Evolutionary conservation across 2,113 vertebrate genomes (phyloP).

Genomic region (Planiliza haematocheilus): DNA sequence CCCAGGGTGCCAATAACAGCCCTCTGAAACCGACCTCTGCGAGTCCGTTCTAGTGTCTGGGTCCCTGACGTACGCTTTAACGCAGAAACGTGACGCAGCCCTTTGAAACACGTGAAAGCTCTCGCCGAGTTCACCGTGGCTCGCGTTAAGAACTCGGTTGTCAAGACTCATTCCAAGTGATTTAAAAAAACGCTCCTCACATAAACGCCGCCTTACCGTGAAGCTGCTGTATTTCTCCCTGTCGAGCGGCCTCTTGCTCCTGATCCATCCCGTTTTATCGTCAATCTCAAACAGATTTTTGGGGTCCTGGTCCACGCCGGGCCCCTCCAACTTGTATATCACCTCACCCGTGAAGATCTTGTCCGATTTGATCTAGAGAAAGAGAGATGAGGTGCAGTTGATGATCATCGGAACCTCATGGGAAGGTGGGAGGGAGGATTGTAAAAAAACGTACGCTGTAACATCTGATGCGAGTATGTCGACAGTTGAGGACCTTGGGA

Average conservation of each 20-base stretch:
- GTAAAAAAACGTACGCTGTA: slow-evolving; percentile 34
- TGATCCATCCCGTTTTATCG: slow-evolving; percentile 90
- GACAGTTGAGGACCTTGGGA: slow-evolving; percentile 40
- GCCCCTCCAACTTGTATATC: slow-evolving; percentile 96
- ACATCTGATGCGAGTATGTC: slow-evolving; percentile 62
- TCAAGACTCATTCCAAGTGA: slow-evolving; percentile 3
- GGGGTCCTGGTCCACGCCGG: slow-evolving; percentile 94
- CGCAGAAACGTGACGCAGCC: slow-evolving; percentile 42
- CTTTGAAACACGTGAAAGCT: slow-evolving; percentile 12
- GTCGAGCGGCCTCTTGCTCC: slow-evolving; percentile 91
- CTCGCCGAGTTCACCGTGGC: neutral
- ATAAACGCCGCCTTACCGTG: slow-evolving; percentile 80
- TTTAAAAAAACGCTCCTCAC: slow-evolving; percentile 13
- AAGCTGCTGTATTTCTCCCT: slow-evolving; percentile 90
- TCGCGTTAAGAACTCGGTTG: slow-evolving; percentile 22
- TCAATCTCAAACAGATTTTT: slow-evolving; percentile 93
- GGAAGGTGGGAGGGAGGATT: slow-evolving; percentile 1
- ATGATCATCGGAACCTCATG: slow-evolving; percentile 35
- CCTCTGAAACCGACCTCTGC: slow-evolving; percentile 62
- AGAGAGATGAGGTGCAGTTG: slow-evolving; percentile 40
- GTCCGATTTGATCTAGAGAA: slow-evolving; percentile 94
- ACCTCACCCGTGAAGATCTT: slow-evolving; percentile 90
- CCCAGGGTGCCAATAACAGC: slow-evolving; percentile 67
- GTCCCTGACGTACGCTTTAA: slow-evolving; percentile 54
- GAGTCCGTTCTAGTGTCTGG: slow-evolving; percentile 46